Base-by-base conservation (phyloP, 2,888 invertebrate genomes). In the Polia nebulosa region DNA sequence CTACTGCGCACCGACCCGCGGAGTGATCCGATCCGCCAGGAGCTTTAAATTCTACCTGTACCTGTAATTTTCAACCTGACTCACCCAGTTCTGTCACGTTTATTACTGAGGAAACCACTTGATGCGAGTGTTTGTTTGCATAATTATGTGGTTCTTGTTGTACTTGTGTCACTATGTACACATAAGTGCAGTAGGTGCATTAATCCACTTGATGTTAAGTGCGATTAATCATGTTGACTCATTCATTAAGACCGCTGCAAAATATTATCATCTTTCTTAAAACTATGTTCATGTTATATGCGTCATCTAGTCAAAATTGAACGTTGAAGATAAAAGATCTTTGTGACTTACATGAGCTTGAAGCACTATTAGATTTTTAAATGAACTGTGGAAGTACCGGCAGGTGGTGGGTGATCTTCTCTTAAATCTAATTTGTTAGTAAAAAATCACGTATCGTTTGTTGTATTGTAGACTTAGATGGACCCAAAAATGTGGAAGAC, bases 91-190 rank as follows among this genome's bases (percentile, higher is more conserved):
- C 59, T 60, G 62, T 66, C 67, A 58, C 49, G 57, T 63, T 66
- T 64, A 67, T 72, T 72, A 53, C 59, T 52, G 62, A 39, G 49
- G 41, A 62, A 51, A 55, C 36, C 66, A 72, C 63, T 51, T 67
- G 60, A 64, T 72, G 47, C 17, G 44, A 72, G 72, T 72, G 60
- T 77, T 72, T 77, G 78, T 76, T 76, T 76, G 53, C 73, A 67
- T 64, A 67, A 72, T 77, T 51, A 67, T 68, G 63, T 67, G 47
- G 60, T 58, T 55, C 60, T 57, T n/a, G 72, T 60, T 55, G 44
- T 36, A 41, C 45, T 4, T 45, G 36, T 63, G 39, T 53, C 60
- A 66, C 56, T n/a, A n/a, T n/a, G 17, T 52, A 17, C 11, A 60
- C 36, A 15, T 3, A 11, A 20, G 4, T 22, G 9, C 62, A 72